Base-by-base conservation (phyloP, 2,113 vertebrate species). In the Serinus canaria region DNA sequence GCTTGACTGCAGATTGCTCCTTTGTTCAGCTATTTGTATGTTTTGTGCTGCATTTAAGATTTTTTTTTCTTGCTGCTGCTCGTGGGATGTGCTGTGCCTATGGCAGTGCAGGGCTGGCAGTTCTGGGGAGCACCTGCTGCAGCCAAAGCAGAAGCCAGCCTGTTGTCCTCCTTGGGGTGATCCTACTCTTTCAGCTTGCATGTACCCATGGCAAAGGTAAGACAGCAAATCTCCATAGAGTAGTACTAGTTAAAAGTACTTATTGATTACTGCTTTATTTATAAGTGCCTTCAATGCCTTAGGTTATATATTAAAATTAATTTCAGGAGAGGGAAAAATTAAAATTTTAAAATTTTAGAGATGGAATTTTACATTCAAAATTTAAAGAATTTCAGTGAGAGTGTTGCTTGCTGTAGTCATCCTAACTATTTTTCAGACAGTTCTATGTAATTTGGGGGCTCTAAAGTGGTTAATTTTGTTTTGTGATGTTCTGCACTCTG, bases 121-220 rank as follows among this genome's bases (percentile, higher is more conserved):
- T 47, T 64, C 1, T 1, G 17, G 33, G 41, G 16, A 64, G 11
- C 2, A 2, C 30, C 25, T 5, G 2, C 39, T 6, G 1, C 18
- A 78, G 46, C 43, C 5, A 4, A 39, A 80, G 22, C 3, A 7
- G 73, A 59, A 78, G 13, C 35, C 63, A 55, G 7, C 15, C 10
- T 4, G 0, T 28, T 74, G 35, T 59, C 15, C 3, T 70, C 19
- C 22, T 50, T 56, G 52, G 47, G 56, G 31, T 44, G 7, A 9
- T 74, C 56, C 69, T 68, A 60, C 22, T 20, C 47, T 75, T 74
- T 74, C 3, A 10, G 7, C 24, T 83, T 44, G 18, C 31, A 14
- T 44, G 5, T 43, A 28, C 49, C 1, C 0, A 58, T 58, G 37
- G 55, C 67, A 66, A 80, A 73, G 55, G 22, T 62, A 41, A 79